Base-by-base conservation (phyloP, 2,888 invertebrate species). In the Amphimallon solstitiale region DNA sequence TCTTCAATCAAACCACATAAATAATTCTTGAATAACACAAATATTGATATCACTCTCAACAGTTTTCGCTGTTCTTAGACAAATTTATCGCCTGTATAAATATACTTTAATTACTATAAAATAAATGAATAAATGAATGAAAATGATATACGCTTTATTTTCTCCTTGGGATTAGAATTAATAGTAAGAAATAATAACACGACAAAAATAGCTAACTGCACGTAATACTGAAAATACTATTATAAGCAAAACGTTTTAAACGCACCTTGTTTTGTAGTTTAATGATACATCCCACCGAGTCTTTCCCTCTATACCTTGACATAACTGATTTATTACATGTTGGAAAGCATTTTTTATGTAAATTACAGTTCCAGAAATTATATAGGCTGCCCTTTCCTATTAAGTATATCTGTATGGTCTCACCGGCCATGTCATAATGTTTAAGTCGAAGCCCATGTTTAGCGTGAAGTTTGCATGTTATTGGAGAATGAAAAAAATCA, bases 401-500 rank as follows among this genome's bases (percentile, higher is more conserved):
- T 64, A 54, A 48, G 19, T 46, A 54, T 64, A 23, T 46, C 54
- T 59, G 46, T 46, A 46, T 54, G 17, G 34, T 51, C 29, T 52
- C 29, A 46, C 48, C 19, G 56, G 49, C 19, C 64, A 64, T 37
- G 56, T 64, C 64, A 64, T 45, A 56, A 64, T 46, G 64, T 64
- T 64, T 64, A 46, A 38, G 35, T 19, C 56, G 29, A 45, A 52
- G n/a, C 35, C 45, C 15, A 34, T 35, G 21, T 15, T 56, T 45
- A 64, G 10, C 52, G 52, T 64, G 45, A 64, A 64, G 54, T 21
- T 64, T 64, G 35, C 56, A 64, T 64, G 56, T 10, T 51, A 38
- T 21, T 38, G 52, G 52, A 54, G 45, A 54, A 29, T 14, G 43
- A 17, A 40, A 29, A 54, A 43, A 7, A 17, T 17, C 35, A 7